A percentile compares a stretch with the other conserved stretches of the same genome.
These are phyloP conservation scores for Apamea monoglypha DNA, from an alignment of 2,888 invertebrate genomes.

Conservation along the genomic window DNA sequence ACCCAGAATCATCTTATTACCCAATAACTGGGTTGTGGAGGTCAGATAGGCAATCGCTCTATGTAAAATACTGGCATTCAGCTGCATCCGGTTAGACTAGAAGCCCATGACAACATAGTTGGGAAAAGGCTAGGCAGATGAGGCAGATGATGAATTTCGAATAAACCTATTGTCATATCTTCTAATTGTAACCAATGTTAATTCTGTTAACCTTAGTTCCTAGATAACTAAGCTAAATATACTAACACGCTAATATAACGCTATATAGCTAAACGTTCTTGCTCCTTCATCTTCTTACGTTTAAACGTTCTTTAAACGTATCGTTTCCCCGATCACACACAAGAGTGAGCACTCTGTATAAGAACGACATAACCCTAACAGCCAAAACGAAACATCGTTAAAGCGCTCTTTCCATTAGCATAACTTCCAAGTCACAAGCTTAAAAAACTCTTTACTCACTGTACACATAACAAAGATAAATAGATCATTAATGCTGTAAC, in stretches of 20 bases:
- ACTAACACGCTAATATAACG: neutral
- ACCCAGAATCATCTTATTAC: too few species aligned
- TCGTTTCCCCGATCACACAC: neutral
- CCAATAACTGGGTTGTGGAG: too few species aligned
- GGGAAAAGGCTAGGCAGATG: too few species aligned
- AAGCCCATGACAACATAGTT: too few species aligned
- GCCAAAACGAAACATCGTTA: constrained; percentile 13
- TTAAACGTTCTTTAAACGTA: too few species aligned
- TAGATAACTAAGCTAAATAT: neutral
- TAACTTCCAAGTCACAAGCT: constrained; percentile 18
- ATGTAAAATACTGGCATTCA: too few species aligned
- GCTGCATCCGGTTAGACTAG: too few species aligned
- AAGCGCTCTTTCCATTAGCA: neutral
- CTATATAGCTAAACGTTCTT: neutral
- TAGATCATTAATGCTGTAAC: constrained; percentile 17
- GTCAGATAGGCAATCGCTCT: too few species aligned
- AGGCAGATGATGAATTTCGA: too few species aligned
- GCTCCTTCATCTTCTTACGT: neutral
- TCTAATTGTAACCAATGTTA: neutral
- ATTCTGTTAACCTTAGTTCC: neutral
- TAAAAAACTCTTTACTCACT: constrained; percentile 17
- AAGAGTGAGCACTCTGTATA: neutral
- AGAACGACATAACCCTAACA: constrained; percentile 4
- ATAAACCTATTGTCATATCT: too few species aligned
- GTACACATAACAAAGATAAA: neutral